Conservation (phyloP, 2,888 invertebrate genomes). For the Acleris laterana region DNA sequence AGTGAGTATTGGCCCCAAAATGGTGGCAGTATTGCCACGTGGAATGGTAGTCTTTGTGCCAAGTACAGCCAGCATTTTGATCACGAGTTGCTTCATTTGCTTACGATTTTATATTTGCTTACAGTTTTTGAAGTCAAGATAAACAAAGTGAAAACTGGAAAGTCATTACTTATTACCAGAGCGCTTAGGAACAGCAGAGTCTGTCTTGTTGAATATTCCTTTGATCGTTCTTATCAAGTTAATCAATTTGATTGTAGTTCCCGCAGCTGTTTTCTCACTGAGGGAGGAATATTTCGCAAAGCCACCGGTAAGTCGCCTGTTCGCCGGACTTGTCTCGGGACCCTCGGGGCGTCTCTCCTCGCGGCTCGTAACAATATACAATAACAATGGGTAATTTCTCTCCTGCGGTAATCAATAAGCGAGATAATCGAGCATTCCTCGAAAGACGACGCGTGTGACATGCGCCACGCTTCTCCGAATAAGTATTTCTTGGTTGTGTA, state of each 20-base stretch:
- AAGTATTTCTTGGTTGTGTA: slow-evolving; percentile 48
- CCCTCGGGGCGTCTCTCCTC: not conserved
- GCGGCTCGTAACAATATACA: slow-evolving; percentile 3
- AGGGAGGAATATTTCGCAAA: not conserved
- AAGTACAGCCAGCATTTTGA: too few species aligned
- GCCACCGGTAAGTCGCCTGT: slow-evolving; percentile 13
- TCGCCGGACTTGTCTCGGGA: slow-evolving; percentile 5
- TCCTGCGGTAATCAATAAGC: slow-evolving; percentile 57
- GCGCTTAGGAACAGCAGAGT: too few species aligned
- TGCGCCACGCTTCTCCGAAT: slow-evolving; percentile 67
- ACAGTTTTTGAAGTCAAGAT: too few species aligned
- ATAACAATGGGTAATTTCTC: slow-evolving; percentile 45
- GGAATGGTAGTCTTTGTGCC: too few species aligned
- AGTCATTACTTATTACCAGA: too few species aligned
- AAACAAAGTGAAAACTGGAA: too few species aligned
- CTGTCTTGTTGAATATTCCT: not conserved
- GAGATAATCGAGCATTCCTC: slow-evolving; percentile 66
- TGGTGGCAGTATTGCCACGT: too few species aligned
- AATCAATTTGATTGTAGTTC: slow-evolving; percentile 9
- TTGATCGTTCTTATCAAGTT: not conserved
- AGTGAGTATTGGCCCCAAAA: too few species aligned
- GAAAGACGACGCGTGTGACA: slow-evolving; percentile 70
- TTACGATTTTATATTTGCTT: too few species aligned
- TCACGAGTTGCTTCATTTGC: too few species aligned
- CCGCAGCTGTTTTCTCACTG: slow-evolving; percentile 13